Evolutionary conservation across 35 echinoderm and acorn worm species (phyloP).

Genomic region (Ophiothrix spiculata): DNA sequence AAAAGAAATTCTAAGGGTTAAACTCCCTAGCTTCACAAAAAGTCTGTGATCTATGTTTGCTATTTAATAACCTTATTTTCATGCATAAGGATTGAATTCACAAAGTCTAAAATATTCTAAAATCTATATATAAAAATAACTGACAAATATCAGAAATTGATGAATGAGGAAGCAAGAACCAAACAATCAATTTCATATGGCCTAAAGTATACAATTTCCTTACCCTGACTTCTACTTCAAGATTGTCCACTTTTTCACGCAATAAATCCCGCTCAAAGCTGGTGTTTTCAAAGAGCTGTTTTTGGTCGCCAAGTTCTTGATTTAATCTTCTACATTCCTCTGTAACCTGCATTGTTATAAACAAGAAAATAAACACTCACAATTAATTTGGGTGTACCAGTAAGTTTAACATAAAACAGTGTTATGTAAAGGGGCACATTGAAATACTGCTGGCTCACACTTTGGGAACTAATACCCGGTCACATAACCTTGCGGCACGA

Average conservation of each 20-base stretch:
- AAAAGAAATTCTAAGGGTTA: no score
- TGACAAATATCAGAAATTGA: neutral
- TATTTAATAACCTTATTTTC: no score
- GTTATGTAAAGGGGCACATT: no score
- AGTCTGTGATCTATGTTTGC: no score
- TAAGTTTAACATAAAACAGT: no score
- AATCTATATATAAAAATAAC: neutral
- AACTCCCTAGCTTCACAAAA: no score
- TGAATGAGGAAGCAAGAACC: neutral
- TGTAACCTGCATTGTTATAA: constrained; percentile 10
- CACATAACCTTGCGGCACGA: no score
- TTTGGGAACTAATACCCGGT: no score
- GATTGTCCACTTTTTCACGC: constrained; percentile 37
- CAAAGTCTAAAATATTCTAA: neutral
- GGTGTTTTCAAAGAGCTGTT: constrained; percentile 33
- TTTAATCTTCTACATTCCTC: constrained; percentile 29
- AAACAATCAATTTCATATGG: neutral
- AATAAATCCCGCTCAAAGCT: constrained; percentile 36
- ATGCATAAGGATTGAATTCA: constrained; percentile 11
- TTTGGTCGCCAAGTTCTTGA: constrained; percentile 18
- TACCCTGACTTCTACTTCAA: constrained; percentile 30
- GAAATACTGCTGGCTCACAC: no score
- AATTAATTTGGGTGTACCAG: no score
- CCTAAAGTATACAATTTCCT: neutral
- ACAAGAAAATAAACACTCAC: neutral